Evolutionary conservation across 1,140 invertebrate species (phyloP).

Genomic region (Macrobrachium nipponense): DNA sequence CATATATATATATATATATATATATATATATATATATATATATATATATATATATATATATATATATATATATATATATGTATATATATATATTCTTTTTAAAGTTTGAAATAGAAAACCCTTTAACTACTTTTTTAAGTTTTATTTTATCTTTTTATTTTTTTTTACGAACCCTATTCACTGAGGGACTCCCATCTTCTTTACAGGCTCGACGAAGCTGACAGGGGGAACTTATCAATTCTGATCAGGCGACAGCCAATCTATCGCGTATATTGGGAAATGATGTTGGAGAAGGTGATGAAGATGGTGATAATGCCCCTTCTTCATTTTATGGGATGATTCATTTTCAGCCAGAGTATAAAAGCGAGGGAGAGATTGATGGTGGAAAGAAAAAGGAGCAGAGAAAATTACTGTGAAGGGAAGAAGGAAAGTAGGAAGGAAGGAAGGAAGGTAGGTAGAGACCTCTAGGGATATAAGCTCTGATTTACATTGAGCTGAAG

Average conservation of each 20-base stretch:
- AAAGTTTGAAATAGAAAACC: background rate
- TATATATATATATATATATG: background rate
- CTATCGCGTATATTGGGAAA: constrained; percentile 57
- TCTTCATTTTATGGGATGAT: background rate
- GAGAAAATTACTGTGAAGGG: too few relatives aligned
- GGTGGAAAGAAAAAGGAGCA: too few relatives aligned
- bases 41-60: background rate
- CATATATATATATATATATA: background rate
- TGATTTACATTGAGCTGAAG: too few relatives aligned
- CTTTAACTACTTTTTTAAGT: background rate
- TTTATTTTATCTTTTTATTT: background rate
- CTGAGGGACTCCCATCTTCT: constrained; percentile 19
- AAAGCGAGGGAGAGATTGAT: too few relatives aligned
- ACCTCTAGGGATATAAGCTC: too few relatives aligned
- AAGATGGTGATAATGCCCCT: constrained; percentile 34
- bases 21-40: background rate
- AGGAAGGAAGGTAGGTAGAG: too few relatives aligned
- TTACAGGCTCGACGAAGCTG: constrained; percentile 1
- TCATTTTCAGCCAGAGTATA: background rate
- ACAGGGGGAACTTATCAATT: constrained; percentile 56
- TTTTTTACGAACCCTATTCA: constrained; percentile 4
- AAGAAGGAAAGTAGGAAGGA: too few relatives aligned
- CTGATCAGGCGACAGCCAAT: constrained; percentile 50
- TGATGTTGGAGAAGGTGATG: constrained; percentile 42
- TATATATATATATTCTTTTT: too few relatives aligned